Evolutionary conservation across 2,113 vertebrate species (phyloP).

Genomic region (Podiceps cristatus): DNA sequence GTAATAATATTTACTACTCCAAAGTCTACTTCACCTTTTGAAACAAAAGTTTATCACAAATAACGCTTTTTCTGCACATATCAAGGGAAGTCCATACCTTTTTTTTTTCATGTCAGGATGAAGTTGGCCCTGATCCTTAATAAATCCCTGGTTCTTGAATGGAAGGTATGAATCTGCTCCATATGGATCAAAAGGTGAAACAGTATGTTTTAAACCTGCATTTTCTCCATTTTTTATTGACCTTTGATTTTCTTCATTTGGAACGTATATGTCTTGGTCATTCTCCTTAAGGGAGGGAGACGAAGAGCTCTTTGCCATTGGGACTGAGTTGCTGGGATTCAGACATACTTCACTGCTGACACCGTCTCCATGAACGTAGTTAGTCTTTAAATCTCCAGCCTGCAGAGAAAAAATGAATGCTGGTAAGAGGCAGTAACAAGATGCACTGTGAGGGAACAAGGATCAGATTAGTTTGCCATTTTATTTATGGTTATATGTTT

Average conservation of each 20-base stretch:
- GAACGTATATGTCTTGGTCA: background rate
- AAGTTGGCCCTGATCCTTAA: conserved; percentile 61
- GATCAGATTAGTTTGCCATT: background rate
- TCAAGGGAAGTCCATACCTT: conserved; percentile 70
- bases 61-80: background rate
- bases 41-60: background rate
- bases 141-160: conserved; percentile 54
- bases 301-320: background rate
- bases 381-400: conserved; percentile 73
- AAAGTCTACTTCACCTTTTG: background rate
- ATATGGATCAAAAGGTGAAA: conserved; percentile 47
- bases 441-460: background rate
- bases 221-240: conserved; percentile 8
- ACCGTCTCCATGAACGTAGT: conserved; percentile 53
- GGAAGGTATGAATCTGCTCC: conserved; percentile 60
- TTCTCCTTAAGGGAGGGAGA: conserved; percentile 14
- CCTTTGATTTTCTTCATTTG: conserved; percentile 30
- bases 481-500: background rate
- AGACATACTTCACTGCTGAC: conserved; percentile 66
- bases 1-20: background rate
- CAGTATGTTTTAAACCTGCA: background rate
- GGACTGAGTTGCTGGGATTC: conserved; percentile 44
- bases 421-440: background rate
- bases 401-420: conserved; percentile 38
- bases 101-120: conserved; percentile 71